Base-by-base conservation (phyloP, 2,797 vertebrate species). In the Helarctos malayanus region DNA sequence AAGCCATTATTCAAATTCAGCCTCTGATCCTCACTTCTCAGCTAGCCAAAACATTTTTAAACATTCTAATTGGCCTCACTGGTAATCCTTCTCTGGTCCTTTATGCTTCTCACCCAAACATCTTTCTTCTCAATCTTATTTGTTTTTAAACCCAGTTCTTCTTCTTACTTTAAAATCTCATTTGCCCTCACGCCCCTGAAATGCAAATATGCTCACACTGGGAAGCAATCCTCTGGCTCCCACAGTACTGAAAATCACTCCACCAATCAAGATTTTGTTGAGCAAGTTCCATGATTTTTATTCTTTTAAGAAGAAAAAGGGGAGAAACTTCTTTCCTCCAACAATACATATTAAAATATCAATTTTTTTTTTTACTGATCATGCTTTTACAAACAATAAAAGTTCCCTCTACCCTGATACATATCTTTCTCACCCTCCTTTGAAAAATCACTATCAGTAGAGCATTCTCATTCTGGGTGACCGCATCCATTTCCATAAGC, bases 361-460 rank as follows among this genome's bases (percentile, higher is more conserved):
- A 86, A 80, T 49, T 38, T 63, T 38, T 38, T 81, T 59, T 47
- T 85, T 1, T 52, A 73, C 21, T 73, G 23, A 92, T 69, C 38
- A 89, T 29, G 4, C 3, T 41, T 85, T 95, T 89, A 41, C 47
- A 85, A 94, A 91, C 47, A 78, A 75, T 47, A 3, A 61, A 69
- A 94, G 19, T 65, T 45, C n/a, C 35, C 79, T 85, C 68, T 75
- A 79, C 38, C 25, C 35, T 49, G n/a, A 68, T 13, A 75, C 16
- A 1, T 7, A 29, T 68, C 25, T 69, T 93, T 93, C 63, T 56
- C n/a, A 92, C 2, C 15, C 3, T 59, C 65, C 75, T 92, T 57
- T 59, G 35, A 78, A 97, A 97, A 95, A 73, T 73, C 84, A 71
- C 71, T 23, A 23, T 82, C 63, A 88, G 54, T 16, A n/a, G 9